These are phyloP conservation scores for Notodonta dromedarius DNA, from an alignment of 2,888 invertebrate genomes.

Conservation along the genomic window DNA sequence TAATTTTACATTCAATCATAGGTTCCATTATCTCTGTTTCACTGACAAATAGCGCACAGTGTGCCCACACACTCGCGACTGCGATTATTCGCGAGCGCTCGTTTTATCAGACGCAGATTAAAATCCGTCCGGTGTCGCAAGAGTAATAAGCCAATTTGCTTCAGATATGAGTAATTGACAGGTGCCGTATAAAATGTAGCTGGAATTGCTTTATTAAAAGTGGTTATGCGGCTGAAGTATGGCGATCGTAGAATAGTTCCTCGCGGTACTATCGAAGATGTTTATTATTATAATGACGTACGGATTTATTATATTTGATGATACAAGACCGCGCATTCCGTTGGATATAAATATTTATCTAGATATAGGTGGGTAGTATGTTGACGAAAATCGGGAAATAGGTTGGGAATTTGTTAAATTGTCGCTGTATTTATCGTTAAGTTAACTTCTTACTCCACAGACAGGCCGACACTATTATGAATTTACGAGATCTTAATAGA, in stretches of 20 bases:
- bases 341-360: not conserved
- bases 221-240: slow-evolving; percentile 14
- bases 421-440: not conserved
- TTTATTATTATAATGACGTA: not conserved
- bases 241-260: not conserved
- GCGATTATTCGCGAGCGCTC: slow-evolving; percentile 55
- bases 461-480: not conserved
- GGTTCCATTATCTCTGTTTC: not conserved
- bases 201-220: slow-evolving; percentile 27
- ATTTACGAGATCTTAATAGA: not conserved
- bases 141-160: slow-evolving; percentile 45
- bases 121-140: slow-evolving; percentile 43
- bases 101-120: slow-evolving; percentile 59
- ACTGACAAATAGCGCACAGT: slow-evolving; percentile 38
- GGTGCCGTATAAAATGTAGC: slow-evolving; percentile 26
- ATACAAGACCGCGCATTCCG: not conserved
- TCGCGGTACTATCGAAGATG: slow-evolving; percentile 6
- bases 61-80: slow-evolving; percentile 42
- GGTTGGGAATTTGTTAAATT: not conserved
- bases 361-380: not conserved
- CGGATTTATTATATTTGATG: not conserved
- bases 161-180: slow-evolving; percentile 42
- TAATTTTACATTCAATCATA: not conserved
- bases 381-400: no score
- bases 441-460: not conserved